These are phyloP conservation scores for Brienomyrus longianalis DNA, from an alignment of 2,113 vertebrate species.

Conservation along the genomic window DNA sequence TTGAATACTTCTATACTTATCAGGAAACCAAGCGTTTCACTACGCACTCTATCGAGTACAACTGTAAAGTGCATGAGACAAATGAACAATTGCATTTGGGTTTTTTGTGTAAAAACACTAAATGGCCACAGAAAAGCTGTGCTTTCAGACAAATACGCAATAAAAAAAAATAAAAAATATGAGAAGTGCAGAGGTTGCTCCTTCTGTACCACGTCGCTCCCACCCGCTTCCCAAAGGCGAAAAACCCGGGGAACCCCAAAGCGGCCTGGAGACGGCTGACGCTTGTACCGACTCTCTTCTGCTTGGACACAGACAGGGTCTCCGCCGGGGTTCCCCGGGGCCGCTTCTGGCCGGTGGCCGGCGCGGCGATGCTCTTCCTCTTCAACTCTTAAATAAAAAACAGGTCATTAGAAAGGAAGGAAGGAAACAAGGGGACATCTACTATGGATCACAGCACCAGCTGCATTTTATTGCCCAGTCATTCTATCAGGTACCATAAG, in stretches of 20 bases:
- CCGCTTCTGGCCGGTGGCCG: not conserved
- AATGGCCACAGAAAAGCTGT: not conserved
- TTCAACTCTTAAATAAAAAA: not conserved
- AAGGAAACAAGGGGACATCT: not conserved
- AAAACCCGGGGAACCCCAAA: not conserved
- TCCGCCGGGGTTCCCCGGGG: not conserved
- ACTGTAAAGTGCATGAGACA: not conserved
- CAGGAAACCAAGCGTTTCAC: not conserved
- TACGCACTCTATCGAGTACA: not conserved
- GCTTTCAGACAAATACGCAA: not conserved
- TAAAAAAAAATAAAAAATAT: not conserved
- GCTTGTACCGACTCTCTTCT: slow-evolving; percentile 13
- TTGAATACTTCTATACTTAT: not conserved
- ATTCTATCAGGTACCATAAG: not conserved
- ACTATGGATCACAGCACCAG: not conserved
- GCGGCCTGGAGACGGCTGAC: not conserved
- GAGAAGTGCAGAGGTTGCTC: not conserved
- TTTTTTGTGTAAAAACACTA: not conserved
- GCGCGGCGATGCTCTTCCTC: not conserved
- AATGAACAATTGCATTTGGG: not conserved
- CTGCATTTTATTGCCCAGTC: not conserved
- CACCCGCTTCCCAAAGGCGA: not conserved
- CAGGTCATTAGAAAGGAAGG: not conserved
- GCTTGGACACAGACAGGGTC: not conserved
- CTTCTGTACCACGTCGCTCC: not conserved